A percentile compares a stretch with the other conserved stretches of the same genome.
These are phyloP conservation scores for Cebus imitator DNA, from an alignment of 2,113 vertebrate genomes.

Conservation along the genomic window DNA sequence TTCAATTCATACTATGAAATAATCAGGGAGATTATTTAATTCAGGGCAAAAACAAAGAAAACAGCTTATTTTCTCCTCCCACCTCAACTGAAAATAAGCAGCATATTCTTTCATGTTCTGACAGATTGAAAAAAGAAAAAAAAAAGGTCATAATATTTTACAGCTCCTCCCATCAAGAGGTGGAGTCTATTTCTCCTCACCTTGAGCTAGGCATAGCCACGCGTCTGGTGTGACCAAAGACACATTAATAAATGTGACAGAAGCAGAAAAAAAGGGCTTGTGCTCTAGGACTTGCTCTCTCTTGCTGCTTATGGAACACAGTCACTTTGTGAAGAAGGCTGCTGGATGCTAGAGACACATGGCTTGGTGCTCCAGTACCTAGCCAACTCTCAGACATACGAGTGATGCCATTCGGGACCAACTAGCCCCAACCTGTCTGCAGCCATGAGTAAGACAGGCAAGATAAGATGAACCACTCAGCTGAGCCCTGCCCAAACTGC, in stretches of 20 bases:
- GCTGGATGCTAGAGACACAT: background rate
- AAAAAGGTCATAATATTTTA: background rate
- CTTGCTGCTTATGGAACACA: background rate
- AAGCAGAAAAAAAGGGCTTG: background rate
- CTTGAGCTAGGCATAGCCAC: background rate
- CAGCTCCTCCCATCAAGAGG: background rate
- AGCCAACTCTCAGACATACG: background rate
- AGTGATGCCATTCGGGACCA: background rate
- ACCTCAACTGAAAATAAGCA: slow-evolving; percentile 35
- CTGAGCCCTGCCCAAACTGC: background rate
- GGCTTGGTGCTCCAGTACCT: background rate
- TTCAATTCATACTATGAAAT: slow-evolving; percentile 19
- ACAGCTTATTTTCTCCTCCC: background rate
- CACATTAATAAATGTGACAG: background rate
- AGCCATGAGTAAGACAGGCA: background rate
- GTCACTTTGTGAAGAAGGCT: background rate
- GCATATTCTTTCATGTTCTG: background rate
- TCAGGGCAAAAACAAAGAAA: slow-evolving; percentile 16
- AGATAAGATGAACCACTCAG: background rate
- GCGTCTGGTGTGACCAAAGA: background rate
- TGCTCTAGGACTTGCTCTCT: background rate
- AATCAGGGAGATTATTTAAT: background rate
- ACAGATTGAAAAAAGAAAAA: background rate
- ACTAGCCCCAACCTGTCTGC: background rate
- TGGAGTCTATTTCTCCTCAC: background rate